Conservation (phyloP, 2,113 vertebrate genomes). For the Sturnus vulgaris region DNA sequence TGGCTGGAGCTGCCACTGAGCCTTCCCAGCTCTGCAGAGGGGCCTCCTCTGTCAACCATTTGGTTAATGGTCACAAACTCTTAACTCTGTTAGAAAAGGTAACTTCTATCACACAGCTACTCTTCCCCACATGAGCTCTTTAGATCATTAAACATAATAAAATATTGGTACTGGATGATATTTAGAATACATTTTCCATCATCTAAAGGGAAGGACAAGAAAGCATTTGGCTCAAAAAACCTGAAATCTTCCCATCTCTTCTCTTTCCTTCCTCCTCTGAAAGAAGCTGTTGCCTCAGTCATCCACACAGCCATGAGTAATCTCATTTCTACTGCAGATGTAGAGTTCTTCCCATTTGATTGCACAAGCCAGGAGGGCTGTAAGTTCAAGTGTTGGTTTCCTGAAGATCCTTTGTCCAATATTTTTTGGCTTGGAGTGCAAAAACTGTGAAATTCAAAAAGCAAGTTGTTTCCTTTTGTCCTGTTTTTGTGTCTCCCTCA, state of each 20-base stretch:
- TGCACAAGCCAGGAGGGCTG: not conserved
- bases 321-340: not conserved
- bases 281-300: not conserved
- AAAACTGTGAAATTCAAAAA: not conserved
- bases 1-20: not conserved
- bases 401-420: not conserved
- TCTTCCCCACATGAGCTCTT: not conserved
- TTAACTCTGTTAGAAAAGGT: not conserved
- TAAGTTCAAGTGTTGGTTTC: not conserved
- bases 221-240: not conserved
- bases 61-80: not conserved
- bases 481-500: not conserved
- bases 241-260: not conserved
- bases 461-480: not conserved
- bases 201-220: not conserved
- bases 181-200: not conserved
- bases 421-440: not conserved
- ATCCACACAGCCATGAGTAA: not conserved
- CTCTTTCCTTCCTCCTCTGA: not conserved
- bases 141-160: not conserved
- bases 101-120: not conserved
- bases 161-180: not conserved
- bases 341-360: not conserved
- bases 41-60: not conserved
- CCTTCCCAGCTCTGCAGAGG: not conserved